These are phyloP conservation scores for Scleropages formosus DNA, from an alignment of 2,797 vertebrate genomes.

Conservation along the genomic window DNA sequence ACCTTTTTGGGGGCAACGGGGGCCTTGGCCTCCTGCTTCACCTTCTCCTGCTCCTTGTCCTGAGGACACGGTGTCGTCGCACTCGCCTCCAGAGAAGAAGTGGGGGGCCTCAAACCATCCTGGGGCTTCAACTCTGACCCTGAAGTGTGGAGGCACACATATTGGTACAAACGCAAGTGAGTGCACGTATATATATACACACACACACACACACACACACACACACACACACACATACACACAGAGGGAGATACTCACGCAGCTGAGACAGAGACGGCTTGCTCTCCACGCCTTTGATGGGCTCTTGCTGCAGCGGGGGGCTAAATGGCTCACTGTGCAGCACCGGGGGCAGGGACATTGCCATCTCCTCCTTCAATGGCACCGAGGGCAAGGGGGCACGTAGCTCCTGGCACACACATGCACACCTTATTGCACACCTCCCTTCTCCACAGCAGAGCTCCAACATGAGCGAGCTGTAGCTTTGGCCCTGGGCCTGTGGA, in stretches of 20 bases:
- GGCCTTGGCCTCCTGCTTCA: slow-evolving; percentile 86
- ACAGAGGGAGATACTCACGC: slow-evolving; percentile 66
- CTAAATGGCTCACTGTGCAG: slow-evolving; percentile 82
- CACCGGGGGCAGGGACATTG: slow-evolving; percentile 80
- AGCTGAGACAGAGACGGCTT: slow-evolving; percentile 74
- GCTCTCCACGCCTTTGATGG: slow-evolving; percentile 83
- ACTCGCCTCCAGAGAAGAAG: slow-evolving; percentile 82
- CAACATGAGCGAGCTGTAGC: background rate
- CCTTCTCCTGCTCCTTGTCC: slow-evolving; percentile 83
- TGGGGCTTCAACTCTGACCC: slow-evolving; percentile 81
- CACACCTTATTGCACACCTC: background rate
- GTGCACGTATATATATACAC: background rate
- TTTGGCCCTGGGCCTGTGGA: background rate
- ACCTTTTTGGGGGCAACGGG: slow-evolving; percentile 88
- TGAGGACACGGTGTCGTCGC: slow-evolving; percentile 70
- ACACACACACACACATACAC: slow-evolving; percentile 27
- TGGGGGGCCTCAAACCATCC: slow-evolving; percentile 81
- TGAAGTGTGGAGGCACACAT: slow-evolving; percentile 38
- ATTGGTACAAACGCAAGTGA: background rate
- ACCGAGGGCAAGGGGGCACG: slow-evolving; percentile 64
- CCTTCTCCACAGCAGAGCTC: background rate
- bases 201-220: background rate
- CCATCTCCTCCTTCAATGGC: slow-evolving; percentile 81
- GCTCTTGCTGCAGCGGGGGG: slow-evolving; percentile 80
- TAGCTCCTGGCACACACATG: slow-evolving; percentile 49